Base-by-base conservation (phyloP, 2,113 vertebrate genomes). In the Microcebus griseorufus region DNA sequence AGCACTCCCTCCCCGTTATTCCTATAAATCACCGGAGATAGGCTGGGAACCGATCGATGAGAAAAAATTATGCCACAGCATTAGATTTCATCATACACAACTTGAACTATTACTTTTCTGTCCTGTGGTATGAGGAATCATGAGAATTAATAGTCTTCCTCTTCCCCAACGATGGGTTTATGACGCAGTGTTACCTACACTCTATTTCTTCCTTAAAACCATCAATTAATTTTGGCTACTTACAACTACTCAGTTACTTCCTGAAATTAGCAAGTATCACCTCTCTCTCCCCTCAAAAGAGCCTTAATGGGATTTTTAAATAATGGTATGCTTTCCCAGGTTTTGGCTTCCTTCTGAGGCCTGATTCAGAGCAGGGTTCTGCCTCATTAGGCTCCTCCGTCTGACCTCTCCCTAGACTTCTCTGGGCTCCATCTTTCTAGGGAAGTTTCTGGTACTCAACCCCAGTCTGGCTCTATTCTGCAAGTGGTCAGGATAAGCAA, bases 21-120 rank as follows among this genome's bases (percentile, higher is more conserved):
- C 94, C 98, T 97, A 98, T 98, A 98, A 99, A 99, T 99, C 99
- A 99, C 20, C 34, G 9, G 76, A 65, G 94, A 97, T 96, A 81
- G 97, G 93, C 97, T 90, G 88, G 95, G 93, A 95, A 94, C 84
- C 27, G 29, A 98, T 99, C 98, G 48, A 99, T 99, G 97, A 96
- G 92, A 97, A 97, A 97, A 97, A 98, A 98, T 98, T 97, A 98
- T 97, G 98, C 97, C 97, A 97, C 97, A 93, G 51, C 98, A 97
- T 94, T 95, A 98, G 98, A 94, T 98, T 98, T 95, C 98, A 98
- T 98, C 98, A 98, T 58, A 98, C 42, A 84, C 72, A 93, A 97
- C 98, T 98, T 90, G 95, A 98, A 92, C 92, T 60, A 98, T 98
- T 98, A 90, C 98, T 98, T 88, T 97, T 97, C 98, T 98, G 97